Evolutionary conservation across 2,797 vertebrate species (phyloP).

Genomic region (Anas bahamensis): DNA sequence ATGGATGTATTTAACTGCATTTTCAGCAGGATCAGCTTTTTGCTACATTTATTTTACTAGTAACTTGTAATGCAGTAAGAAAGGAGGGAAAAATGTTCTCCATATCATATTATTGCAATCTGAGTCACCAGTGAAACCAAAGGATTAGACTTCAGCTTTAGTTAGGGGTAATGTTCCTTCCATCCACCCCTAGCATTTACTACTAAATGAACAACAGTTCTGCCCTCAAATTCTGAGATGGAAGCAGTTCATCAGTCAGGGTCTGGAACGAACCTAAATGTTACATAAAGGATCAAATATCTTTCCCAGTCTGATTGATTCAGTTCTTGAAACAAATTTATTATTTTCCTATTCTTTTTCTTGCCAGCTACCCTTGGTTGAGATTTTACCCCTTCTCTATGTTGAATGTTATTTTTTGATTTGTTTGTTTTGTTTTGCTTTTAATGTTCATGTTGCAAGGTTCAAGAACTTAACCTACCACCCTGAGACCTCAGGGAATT

Average conservation of each 20-base stretch:
- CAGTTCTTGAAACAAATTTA: not conserved
- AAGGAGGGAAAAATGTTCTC: not conserved
- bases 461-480: not conserved
- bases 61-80: not conserved
- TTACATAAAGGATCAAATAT: not conserved
- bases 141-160: not conserved
- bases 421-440: not conserved
- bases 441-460: not conserved
- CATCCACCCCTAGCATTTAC: not conserved
- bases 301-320: not conserved
- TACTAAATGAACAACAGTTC: conserved; percentile 24
- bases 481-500: not conserved
- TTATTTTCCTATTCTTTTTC: not conserved
- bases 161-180: conserved; percentile 27
- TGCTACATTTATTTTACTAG: conserved; percentile 17
- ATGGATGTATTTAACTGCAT: not conserved
- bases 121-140: conserved; percentile 40
- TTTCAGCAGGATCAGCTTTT: conserved; percentile 24
- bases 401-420: not conserved
- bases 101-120: not conserved
- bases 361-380: not conserved
- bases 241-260: conserved; percentile 17
- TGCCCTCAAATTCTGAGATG: conserved; percentile 11
- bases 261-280: not conserved
- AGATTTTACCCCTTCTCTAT: accelerated